Percentiles rank a stretch among this genome's conserved stretches.
Conservation (phyloP, 2,113 vertebrate genomes). For the Lepisosteus osseus region DNA sequence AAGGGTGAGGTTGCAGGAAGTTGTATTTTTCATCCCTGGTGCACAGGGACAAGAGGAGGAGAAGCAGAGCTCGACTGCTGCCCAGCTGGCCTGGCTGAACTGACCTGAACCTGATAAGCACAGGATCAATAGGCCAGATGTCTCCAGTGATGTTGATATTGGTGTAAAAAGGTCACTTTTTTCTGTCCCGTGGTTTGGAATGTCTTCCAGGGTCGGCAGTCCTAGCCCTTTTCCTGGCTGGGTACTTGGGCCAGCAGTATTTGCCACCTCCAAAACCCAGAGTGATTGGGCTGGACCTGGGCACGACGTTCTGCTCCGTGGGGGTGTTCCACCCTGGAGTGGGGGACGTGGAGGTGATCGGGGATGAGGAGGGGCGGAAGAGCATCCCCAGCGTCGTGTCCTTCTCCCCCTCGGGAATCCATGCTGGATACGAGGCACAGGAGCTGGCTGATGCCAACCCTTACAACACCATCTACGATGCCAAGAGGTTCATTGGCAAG, state of each 20-base stretch:
- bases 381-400: conserved; percentile 91
- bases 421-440: conserved; percentile 80
- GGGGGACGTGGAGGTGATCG: conserved; percentile 84
- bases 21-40: too few species aligned
- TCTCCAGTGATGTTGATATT: too few species aligned
- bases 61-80: too few species aligned
- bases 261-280: conserved; percentile 85
- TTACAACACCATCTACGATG: conserved; percentile 91
- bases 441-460: conserved; percentile 82
- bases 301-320: conserved; percentile 94
- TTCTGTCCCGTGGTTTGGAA: too few species aligned
- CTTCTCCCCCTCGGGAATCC: conserved; percentile 68
- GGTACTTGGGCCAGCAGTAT: conserved; percentile 93
- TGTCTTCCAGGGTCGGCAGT: conserved; percentile 80
- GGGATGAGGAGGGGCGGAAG: conserved; percentile 75
- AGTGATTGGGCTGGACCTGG: conserved; percentile 92
- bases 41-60: too few species aligned
- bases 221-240: conserved; percentile 84
- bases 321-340: conserved; percentile 88
- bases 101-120: too few species aligned
- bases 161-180: too few species aligned
- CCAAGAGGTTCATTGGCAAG: conserved; percentile 95
- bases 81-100: too few species aligned
- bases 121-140: too few species aligned
- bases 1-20: too few species aligned